Evolutionary conservation across 2,888 invertebrate genomes (phyloP), one percentile per base, ranked within the genome.

Genomic region (Pyrrhia umbra): DNA sequence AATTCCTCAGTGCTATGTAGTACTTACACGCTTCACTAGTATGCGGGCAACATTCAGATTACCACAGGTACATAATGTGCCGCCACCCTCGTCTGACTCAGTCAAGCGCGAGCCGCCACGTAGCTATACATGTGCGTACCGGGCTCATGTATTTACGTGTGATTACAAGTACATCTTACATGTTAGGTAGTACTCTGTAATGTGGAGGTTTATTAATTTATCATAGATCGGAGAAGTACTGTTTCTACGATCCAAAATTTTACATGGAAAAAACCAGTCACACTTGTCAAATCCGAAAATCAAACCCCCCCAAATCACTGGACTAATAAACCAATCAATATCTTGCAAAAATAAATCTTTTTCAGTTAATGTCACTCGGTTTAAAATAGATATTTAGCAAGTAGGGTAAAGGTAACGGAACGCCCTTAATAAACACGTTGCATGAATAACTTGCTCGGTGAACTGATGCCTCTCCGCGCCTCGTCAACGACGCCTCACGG

Each of bases 391-490:
- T 13, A 52, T 21, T 25, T 25, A 6, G 13, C 15, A 25, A 34
- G 58, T 50, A 60, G 25, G 34, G 9, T 42, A 2, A 18, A 40
- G 21, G 27, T 37, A n/a, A n/a, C n/a, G 13, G 1, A 6, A 23
- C 23, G 13, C 51, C 25, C 20, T 52, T 62, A 27, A 54, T 30
- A 18, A 43, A 23, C 20, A 21, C 20, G 9, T 18, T 30, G 43
- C 18, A n/a, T 55, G 50, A 64, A 27, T 50, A 54, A 46, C 39
- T 40, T 50, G 49, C 34, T 70, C 68, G 50, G 13, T 68, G 64
- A 70, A 50, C 39, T 49, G 30, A 34, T 30, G 13, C 21, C 13
- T n/a, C 34, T 16, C 15, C n/a, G 18, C 40, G 25, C 25, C 6
- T 34, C 16, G 8, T 23, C 23, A 54, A 9, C 49, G 25, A 49